A percentile compares a stretch with the other conserved stretches of the same genome.
Evolutionary conservation across 2,113 vertebrate genomes (phyloP).

Genomic region (Gavia stellata): DNA sequence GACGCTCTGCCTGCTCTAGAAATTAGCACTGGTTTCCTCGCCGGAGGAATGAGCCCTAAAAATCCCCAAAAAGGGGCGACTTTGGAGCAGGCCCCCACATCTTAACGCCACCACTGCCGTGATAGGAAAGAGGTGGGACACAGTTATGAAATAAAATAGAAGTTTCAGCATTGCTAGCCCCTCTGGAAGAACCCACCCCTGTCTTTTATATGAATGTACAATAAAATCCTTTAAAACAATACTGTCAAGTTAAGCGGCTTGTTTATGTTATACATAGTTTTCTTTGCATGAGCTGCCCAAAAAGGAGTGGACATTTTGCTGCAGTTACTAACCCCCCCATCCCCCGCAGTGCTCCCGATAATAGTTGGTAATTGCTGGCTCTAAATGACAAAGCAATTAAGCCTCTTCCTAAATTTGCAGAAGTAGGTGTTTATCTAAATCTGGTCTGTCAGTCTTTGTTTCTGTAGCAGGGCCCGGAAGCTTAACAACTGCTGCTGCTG

Average conservation of each 20-base stretch:
- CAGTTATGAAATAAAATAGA: neutral
- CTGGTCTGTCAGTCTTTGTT: neutral
- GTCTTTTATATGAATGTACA: neutral
- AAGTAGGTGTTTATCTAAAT: neutral
- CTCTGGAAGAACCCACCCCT: neutral
- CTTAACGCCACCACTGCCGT: fast-evolving
- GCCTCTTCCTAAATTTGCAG: neutral
- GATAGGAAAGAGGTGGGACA: neutral
- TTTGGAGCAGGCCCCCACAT: neutral
- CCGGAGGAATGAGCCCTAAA: neutral
- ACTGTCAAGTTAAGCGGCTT: neutral
- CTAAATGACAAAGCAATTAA: constrained; percentile 21
- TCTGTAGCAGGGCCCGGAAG: neutral
- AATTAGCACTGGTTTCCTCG: fast-evolving
- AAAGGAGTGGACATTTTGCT: neutral
- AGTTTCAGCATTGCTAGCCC: neutral
- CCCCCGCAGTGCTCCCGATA: neutral
- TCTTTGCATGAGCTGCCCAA: neutral
- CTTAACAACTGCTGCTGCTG: neutral
- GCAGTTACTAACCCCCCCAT: neutral
- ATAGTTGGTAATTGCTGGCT: neutral
- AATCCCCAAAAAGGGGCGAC: neutral
- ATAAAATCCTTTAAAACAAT: neutral
- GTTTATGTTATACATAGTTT: neutral
- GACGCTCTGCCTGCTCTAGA: neutral